A percentile compares a stretch with the other conserved stretches of the same genome.
These are phyloP conservation scores for Sycon ciliatum DNA, from an alignment of 37 sponge, comb jelly and placozoan species.

Conservation along the genomic window DNA sequence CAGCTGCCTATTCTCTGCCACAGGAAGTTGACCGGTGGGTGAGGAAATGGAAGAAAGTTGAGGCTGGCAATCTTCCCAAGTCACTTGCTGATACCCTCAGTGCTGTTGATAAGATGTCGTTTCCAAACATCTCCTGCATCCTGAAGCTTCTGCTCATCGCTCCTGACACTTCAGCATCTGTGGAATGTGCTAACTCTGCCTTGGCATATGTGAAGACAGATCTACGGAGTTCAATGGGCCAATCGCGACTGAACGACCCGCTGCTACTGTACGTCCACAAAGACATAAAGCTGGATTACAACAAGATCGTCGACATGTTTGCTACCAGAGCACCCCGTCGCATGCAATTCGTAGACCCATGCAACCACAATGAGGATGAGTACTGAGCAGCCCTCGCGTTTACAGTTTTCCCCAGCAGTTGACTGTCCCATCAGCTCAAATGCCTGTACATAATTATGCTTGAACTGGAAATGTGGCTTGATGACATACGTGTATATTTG, in stretches of 20 bases:
- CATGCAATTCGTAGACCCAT: neutral
- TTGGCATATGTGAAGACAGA: neutral
- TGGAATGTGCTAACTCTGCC: neutral
- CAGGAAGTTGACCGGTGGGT: neutral
- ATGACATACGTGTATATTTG: too few relatives aligned
- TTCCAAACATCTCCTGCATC: neutral
- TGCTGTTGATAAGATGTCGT: neutral
- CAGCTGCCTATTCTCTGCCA: neutral
- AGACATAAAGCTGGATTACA: neutral
- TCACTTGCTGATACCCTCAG: neutral
- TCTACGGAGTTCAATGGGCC: neutral
- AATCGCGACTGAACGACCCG: neutral
- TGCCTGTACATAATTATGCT: too few relatives aligned
- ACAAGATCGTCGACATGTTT: neutral
- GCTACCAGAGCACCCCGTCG: neutral
- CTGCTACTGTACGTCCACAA: neutral
- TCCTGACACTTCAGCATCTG: neutral
- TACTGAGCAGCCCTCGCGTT: too few relatives aligned
- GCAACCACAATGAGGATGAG: neutral
- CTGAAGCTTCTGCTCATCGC: neutral
- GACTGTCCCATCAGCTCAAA: too few relatives aligned
- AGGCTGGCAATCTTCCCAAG: neutral
- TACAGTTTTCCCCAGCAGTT: too few relatives aligned
- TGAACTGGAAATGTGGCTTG: too few relatives aligned
- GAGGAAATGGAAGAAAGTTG: neutral